A percentile compares a stretch with the other conserved stretches of the same genome.
Evolutionary conservation across 2,888 invertebrate species (phyloP).

Genomic region (Ophion ventricosus): DNA sequence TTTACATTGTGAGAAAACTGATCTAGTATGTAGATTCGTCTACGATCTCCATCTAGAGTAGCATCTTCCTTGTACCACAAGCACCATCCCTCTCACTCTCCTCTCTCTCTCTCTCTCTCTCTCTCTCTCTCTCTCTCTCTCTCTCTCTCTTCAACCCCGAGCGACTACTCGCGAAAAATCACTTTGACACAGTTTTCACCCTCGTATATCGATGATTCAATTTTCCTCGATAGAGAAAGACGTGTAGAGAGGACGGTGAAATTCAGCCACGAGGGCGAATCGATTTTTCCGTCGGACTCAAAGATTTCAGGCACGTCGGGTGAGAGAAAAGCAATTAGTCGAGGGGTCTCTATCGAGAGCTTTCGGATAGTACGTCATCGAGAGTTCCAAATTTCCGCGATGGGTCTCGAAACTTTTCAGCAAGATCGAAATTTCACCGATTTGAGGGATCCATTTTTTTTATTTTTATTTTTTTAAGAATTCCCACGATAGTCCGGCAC

Average conservation of each 20-base stretch:
- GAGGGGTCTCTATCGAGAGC: neutral
- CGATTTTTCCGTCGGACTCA: constrained; percentile 34
- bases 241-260: constrained; percentile 15
- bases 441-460: too few relatives aligned
- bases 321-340: neutral
- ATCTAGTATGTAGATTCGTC: constrained; percentile 52
- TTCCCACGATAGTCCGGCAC: too few relatives aligned
- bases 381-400: too few relatives aligned
- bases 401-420: too few relatives aligned
- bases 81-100: constrained; percentile 3
- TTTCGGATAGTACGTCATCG: too few relatives aligned
- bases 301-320: constrained; percentile 11
- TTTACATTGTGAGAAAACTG: constrained; percentile 57
- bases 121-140: too few relatives aligned
- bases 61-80: constrained; percentile 28
- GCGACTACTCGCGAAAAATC: constrained; percentile 34
- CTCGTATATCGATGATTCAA: constrained; percentile 58
- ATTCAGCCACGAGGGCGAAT: constrained; percentile 25
- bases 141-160: neutral
- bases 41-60: constrained; percentile 35
- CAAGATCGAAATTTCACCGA: too few relatives aligned
- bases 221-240: constrained; percentile 10
- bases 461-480: neutral
- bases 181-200: constrained; percentile 59
- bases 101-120: too few relatives aligned